A percentile compares a stretch with the other conserved stretches of the same genome.
phyloP scores from a whole-genome alignment of 2,797 vertebrate genomes.

The Salmo trutta region DNA sequence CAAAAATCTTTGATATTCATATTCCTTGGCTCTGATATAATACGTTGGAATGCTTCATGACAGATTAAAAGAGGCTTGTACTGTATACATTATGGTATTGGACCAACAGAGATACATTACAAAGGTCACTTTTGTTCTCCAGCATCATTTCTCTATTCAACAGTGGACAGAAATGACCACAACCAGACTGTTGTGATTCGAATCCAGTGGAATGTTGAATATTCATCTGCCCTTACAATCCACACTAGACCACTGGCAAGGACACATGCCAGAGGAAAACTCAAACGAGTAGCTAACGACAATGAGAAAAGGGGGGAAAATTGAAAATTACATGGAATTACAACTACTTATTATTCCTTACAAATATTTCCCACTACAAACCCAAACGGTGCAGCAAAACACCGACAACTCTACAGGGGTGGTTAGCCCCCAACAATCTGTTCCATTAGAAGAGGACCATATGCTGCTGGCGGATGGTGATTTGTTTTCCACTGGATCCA shows the following conservation, averaged over 20 bases:
- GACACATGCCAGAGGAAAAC: neutral
- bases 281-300: neutral
- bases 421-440: conserved; percentile 4
- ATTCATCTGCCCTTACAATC: neutral
- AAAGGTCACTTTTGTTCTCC: neutral
- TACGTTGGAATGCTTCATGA: neutral
- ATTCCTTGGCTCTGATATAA: neutral
- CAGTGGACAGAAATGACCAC: neutral
- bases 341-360: conserved; percentile 44
- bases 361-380: neutral
- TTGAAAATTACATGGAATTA: neutral
- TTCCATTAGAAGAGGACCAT: conserved; percentile 53
- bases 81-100: neutral
- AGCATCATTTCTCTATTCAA: conserved; percentile 6
- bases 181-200: neutral
- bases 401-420: neutral
- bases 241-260: neutral
- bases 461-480: conserved; percentile 56
- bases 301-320: neutral
- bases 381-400: neutral
- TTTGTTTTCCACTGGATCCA: conserved; percentile 64
- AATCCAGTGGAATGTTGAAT: neutral
- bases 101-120: neutral
- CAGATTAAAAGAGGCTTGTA: conserved; percentile 12
- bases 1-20: neutral